phyloP scores from a whole-genome alignment of 2,113 vertebrate genomes.

The Erythrolamprus reginae region DNA sequence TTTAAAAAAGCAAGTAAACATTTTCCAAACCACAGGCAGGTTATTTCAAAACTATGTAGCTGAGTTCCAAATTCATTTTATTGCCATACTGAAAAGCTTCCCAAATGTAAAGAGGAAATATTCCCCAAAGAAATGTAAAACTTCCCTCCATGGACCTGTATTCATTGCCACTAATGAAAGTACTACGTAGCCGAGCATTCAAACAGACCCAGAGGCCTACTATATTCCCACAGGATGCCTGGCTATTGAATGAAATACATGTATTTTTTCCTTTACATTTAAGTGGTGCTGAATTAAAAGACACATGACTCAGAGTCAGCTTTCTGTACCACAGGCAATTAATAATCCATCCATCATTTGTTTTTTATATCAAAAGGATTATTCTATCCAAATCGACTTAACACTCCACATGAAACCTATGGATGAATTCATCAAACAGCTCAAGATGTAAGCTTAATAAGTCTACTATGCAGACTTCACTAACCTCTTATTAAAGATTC shows the following conservation, averaged over 20 bases:
- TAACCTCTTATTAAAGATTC: conserved; percentile 66
- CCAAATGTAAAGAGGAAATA: neutral
- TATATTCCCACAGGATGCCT: conserved; percentile 12
- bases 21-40: neutral
- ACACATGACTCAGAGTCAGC: neutral
- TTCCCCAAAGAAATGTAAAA: neutral
- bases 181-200: neutral
- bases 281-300: conserved; percentile 18
- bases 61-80: neutral
- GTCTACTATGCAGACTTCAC: conserved; percentile 57
- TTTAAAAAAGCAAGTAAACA: neutral
- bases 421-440: conserved; percentile 43
- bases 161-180: conserved; percentile 10
- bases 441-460: conserved; percentile 56
- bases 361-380: conserved; percentile 18
- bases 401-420: conserved; percentile 23
- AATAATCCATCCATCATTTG: conserved; percentile 42
- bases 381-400: neutral
- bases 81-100: neutral
- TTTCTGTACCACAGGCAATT: conserved; percentile 34
- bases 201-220: conserved; percentile 32
- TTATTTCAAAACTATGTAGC: neutral
- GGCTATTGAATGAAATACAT: conserved; percentile 14
- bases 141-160: fast-evolving
- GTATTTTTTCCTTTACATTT: neutral